phyloP scores from a whole-genome alignment of 2,888 invertebrate genomes.

The Ischnus inquisitorius region DNA sequence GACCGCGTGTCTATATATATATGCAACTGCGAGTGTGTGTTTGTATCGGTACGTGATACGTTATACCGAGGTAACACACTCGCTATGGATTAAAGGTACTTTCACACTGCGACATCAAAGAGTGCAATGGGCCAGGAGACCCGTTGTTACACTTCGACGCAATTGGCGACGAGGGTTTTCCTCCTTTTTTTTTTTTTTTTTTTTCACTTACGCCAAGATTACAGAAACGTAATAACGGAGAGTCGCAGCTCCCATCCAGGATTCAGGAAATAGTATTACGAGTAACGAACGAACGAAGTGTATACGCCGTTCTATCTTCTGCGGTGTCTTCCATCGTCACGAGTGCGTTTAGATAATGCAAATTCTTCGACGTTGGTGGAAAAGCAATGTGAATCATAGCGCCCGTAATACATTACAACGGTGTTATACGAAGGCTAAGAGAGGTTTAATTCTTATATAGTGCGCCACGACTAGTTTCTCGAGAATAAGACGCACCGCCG shows the following conservation, averaged over 20 bases:
- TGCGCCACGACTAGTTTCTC: no score
- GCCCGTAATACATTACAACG: conserved; percentile 20
- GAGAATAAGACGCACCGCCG: background rate
- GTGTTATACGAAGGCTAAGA: conserved; percentile 15
- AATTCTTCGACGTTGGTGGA: conserved; percentile 2
- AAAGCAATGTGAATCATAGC: background rate
- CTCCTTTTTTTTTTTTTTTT: background rate
- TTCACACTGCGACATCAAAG: conserved; percentile 31
- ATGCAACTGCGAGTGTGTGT: conserved; percentile 17
- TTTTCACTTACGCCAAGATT: background rate
- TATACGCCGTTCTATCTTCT: background rate
- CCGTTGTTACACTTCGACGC: background rate
- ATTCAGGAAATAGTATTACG: conserved; percentile 40
- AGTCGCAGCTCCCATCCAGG: conserved; percentile 13
- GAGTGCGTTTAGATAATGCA: conserved; percentile 1
- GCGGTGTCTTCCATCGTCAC: conserved; percentile 19
- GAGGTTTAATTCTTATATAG: background rate
- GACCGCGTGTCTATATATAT: conserved; percentile 19
- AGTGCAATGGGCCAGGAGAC: conserved; percentile 25
- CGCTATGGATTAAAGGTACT: conserved; percentile 38
- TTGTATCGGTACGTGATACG: conserved; percentile 21
- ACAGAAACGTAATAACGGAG: conserved; percentile 17
- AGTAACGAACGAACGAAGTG: background rate
- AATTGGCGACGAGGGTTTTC: background rate
- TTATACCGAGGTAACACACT: background rate